These are phyloP conservation scores for Lordiphosa mommai DNA, from an alignment of 1,140 invertebrate genomes.

Conservation along the genomic window DNA sequence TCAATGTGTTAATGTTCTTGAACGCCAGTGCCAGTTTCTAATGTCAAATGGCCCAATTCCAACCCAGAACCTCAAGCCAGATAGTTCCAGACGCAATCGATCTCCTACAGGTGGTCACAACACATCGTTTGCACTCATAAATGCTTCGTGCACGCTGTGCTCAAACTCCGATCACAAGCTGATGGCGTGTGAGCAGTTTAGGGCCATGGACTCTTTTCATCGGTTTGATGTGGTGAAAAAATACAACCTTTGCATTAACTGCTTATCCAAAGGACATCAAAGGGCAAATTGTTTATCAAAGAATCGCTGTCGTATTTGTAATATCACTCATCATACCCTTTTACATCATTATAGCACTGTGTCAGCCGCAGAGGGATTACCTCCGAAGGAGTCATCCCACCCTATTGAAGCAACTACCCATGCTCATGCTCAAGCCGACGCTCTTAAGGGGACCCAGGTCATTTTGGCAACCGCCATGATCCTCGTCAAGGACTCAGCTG, in stretches of 20 bases:
- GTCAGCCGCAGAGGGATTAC: neutral
- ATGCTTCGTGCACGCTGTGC: too few species aligned
- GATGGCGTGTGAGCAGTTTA: too few species aligned
- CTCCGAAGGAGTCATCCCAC: neutral
- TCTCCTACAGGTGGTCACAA: too few species aligned
- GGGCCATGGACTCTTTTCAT: neutral
- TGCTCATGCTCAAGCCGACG: neutral
- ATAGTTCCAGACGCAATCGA: too few species aligned
- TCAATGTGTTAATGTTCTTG: too few species aligned
- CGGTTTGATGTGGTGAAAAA: neutral
- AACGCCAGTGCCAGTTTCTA: too few species aligned
- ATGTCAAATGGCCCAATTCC: too few species aligned
- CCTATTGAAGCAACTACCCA: neutral
- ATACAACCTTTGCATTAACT: neutral
- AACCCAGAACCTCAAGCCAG: too few species aligned
- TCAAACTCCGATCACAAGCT: too few species aligned
- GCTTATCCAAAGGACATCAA: neutral
- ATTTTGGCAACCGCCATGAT: too few species aligned
- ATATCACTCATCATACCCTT: neutral
- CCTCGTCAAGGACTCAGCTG: neutral
- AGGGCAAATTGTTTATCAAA: neutral
- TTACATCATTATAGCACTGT: neutral
- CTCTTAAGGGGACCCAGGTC: neutral
- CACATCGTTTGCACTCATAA: too few species aligned
- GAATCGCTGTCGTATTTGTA: neutral